Percentiles rank a stretch among this genome's conserved stretches.
Conservation (phyloP, 2,888 invertebrate genomes). For the Germaria angustata region DNA sequence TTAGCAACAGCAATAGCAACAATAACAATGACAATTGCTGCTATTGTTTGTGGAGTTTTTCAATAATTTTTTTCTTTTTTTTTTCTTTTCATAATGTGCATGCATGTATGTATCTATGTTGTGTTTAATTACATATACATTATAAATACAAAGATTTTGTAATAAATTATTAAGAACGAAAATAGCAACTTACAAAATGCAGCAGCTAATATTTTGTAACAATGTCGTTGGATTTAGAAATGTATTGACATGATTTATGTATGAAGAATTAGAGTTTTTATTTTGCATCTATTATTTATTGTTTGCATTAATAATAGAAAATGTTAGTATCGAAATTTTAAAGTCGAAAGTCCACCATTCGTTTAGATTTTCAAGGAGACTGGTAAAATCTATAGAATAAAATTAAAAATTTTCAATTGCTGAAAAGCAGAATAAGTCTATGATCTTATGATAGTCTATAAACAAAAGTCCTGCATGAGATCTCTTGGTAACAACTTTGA, state of each 20-base stretch:
- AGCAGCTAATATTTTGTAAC: conserved; percentile 25
- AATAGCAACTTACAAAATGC: neutral
- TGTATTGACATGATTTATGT: conserved; percentile 65
- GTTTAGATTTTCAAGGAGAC: neutral
- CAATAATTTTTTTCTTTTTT: conserved; percentile 22
- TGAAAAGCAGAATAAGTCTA: neutral
- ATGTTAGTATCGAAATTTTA: too few species aligned
- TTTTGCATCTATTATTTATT: neutral
- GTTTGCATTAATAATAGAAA: neutral
- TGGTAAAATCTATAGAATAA: neutral
- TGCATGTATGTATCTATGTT: neutral
- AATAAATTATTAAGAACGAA: conserved; percentile 37
- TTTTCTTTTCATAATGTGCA: neutral
- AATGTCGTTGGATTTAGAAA: conserved; percentile 41
- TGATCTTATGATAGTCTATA: too few species aligned
- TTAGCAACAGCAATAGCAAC: conserved; percentile 2
- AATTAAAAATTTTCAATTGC: too few species aligned
- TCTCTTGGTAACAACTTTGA: too few species aligned
- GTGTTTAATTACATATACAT: conserved; percentile 51
- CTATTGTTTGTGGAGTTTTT: conserved; percentile 24
- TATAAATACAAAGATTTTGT: conserved; percentile 55
- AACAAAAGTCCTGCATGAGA: too few species aligned
- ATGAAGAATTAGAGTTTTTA: conserved; percentile 37
- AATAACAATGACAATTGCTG: conserved; percentile 7
- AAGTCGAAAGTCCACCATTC: too few species aligned